These are phyloP conservation scores for Carduelis carduelis DNA, from an alignment of 2,797 vertebrate genomes.

Conservation along the genomic window DNA sequence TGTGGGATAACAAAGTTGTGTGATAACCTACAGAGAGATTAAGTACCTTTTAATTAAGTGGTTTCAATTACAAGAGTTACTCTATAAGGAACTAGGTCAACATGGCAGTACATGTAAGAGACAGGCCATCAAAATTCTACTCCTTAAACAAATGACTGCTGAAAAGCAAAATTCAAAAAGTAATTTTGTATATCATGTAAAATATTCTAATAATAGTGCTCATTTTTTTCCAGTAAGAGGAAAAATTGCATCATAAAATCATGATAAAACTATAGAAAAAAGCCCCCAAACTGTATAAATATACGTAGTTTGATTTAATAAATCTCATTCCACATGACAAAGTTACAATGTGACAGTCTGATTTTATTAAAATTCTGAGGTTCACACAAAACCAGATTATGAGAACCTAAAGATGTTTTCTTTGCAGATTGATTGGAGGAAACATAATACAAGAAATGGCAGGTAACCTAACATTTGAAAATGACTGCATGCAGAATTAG, in stretches of 20 bases:
- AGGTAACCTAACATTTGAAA: not conserved
- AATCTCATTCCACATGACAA: not conserved
- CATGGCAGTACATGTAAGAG: not conserved
- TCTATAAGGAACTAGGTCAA: not conserved
- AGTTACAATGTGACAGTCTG: not conserved
- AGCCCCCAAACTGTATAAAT: not conserved
- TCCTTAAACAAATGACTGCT: not conserved
- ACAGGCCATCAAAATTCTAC: not conserved
- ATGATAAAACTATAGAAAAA: not conserved
- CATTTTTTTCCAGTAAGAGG: not conserved
- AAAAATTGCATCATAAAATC: not conserved
- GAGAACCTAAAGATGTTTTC: not conserved
- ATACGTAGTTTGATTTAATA: not conserved
- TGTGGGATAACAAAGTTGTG: not conserved
- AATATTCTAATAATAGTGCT: not conserved
- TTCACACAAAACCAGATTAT: not conserved
- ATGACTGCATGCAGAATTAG: not conserved
- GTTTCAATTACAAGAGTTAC: not conserved
- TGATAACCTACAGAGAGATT: not conserved
- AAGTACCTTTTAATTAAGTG: not conserved
- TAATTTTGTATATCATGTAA: not conserved
- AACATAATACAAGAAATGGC: not conserved
- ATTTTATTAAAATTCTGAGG: not conserved
- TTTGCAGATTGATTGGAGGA: not conserved
- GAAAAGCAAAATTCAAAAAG: not conserved